Evolutionary conservation across 2,888 invertebrate species (phyloP), one percentile per base, ranked within the genome.

Genomic region (Mesopsocus fuscifrons): DNA sequence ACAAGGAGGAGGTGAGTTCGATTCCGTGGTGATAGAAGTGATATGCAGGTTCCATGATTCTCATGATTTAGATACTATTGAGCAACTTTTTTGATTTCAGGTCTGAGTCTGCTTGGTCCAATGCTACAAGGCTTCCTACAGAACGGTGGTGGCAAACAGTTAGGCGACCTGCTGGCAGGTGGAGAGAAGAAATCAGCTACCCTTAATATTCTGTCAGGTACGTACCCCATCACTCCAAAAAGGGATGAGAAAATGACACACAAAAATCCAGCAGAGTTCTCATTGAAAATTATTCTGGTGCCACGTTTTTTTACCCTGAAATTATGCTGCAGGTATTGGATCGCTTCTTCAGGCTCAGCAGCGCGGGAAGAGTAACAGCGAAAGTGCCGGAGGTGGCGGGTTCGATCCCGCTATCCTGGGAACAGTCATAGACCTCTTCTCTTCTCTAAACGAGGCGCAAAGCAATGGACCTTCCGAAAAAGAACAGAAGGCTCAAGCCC

Each of bases 61-160:
- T n/a, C n/a, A n/a, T n/a, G n/a, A n/a, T n/a, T n/a, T n/a, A n/a
- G n/a, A n/a, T n/a, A n/a, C n/a, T n/a, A n/a, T n/a, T n/a, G n/a
- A n/a, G n/a, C n/a, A n/a, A n/a, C n/a, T n/a, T n/a, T n/a, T n/a
- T 38, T 38, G 18, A 34, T 47, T 35, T 16, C 20, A 41, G 42
- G 42, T 6, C 18, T 33, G 13, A 69, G 68, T 1, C 71, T 70
- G 2, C 61, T 82, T 1, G 77, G 77, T 1, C 72, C 70, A 6
- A 62, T 81, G 38, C 63, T 82, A 8, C 74, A 74, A 1, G 69
- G 66, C 22, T 65, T 83, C 40, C 69, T 82, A 67, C 76, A 79
- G 51, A 71, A 75, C 1, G 76, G 72, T 43, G 68, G 68, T 20
- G 73, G 69, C 1, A 72, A 72, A 54, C 69, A 71, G 51, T 54